Conservation (phyloP, 1,140 invertebrate genomes). For the Nylanderia fulva region DNA sequence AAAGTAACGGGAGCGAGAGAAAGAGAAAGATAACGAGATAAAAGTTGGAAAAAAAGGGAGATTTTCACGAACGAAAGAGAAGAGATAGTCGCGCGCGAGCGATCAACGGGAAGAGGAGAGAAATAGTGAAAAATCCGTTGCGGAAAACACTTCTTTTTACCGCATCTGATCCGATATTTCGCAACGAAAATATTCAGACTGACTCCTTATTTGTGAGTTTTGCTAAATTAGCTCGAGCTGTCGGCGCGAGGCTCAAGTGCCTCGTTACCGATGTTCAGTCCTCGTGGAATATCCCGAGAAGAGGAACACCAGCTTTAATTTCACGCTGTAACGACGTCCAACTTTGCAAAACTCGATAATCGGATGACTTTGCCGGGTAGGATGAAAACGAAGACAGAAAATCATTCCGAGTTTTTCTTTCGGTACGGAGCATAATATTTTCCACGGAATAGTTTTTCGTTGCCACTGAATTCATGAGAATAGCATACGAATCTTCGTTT, state of each 20-base stretch:
- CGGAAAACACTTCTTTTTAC: not conserved
- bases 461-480: constrained; percentile 1
- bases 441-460: not conserved
- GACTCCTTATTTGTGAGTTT: constrained; percentile 57
- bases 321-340: constrained; percentile 65
- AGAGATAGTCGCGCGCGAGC: not conserved
- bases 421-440: constrained; percentile 13
- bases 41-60: not conserved
- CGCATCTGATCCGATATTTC: not conserved
- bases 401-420: constrained; percentile 49
- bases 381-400: constrained; percentile 50
- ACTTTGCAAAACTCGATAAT: constrained; percentile 47
- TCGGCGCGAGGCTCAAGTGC: constrained; percentile 49
- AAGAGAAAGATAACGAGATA: not conserved
- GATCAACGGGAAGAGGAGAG: not conserved
- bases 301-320: constrained; percentile 58
- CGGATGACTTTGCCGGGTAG: constrained; percentile 36
- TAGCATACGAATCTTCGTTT: not conserved
- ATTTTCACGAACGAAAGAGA: not conserved
- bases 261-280: constrained; percentile 65
- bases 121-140: constrained; percentile 19
- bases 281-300: constrained; percentile 48
- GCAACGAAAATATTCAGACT: constrained; percentile 33
- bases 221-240: constrained; percentile 58
- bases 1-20: not conserved